A percentile compares a stretch with the other conserved stretches of the same genome.
phyloP scores from a whole-genome alignment of 2,888 invertebrate genomes.

The Folsomia manolachei region DNA sequence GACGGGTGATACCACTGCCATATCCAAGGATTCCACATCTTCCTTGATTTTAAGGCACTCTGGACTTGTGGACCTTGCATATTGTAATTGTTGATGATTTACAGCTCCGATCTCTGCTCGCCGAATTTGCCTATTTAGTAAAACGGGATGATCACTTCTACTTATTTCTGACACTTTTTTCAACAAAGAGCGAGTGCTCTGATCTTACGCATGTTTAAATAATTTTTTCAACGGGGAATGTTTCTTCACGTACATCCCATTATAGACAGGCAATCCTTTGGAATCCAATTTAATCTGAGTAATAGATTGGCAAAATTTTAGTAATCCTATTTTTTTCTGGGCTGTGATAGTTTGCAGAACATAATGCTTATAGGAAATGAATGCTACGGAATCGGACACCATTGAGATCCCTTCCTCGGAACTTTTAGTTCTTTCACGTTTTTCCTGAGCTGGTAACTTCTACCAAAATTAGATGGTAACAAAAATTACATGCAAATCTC shows the following conservation, averaged over 20 bases:
- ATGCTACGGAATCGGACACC: neutral
- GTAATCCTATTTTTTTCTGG: neutral
- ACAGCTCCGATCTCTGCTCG: neutral
- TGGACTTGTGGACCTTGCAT: neutral
- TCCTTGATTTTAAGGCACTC: neutral
- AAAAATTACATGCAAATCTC: neutral
- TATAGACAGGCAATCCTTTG: neutral
- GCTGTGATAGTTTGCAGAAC: neutral
- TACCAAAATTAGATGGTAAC: neutral
- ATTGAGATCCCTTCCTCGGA: too few relatives aligned
- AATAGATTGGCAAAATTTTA: neutral
- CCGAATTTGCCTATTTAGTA: too few relatives aligned
- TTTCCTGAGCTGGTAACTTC: neutral
- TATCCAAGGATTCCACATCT: neutral
- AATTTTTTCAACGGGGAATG: neutral
- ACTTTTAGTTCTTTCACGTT: too few relatives aligned
- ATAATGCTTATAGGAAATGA: neutral
- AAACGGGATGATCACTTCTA: too few relatives aligned
- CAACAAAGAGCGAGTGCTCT: too few relatives aligned
- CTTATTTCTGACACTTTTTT: neutral
- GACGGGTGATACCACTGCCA: neutral
- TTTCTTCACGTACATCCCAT: conserved; percentile 4
- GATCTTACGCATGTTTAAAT: neutral
- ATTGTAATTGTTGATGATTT: neutral
- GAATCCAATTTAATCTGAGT: neutral